phyloP scores from a whole-genome alignment of 2,113 vertebrate species.

The Arvicanthis niloticus region DNA sequence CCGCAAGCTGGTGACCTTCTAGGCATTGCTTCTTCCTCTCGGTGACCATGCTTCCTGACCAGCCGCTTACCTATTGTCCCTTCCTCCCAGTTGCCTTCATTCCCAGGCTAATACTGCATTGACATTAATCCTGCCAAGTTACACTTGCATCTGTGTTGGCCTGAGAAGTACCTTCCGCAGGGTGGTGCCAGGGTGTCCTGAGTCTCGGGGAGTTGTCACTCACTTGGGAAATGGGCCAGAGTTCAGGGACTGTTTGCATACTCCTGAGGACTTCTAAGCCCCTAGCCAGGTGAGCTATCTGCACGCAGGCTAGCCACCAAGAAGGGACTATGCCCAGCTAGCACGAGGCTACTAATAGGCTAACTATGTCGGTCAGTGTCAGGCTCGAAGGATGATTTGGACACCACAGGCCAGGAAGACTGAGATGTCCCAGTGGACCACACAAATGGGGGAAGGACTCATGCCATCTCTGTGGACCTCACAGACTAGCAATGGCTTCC shows the following conservation, averaged over 20 bases:
- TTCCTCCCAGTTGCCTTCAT: background rate
- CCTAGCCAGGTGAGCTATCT: background rate
- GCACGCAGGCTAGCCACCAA: background rate
- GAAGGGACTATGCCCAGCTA: background rate
- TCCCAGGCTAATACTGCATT: background rate
- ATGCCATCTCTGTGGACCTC: background rate
- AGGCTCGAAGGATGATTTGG: background rate
- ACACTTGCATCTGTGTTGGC: slow-evolving; percentile 24
- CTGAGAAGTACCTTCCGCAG: background rate
- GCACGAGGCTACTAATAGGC: background rate
- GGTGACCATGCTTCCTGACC: background rate
- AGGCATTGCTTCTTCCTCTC: background rate
- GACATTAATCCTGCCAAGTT: slow-evolving; percentile 16
- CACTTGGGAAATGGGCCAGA: slow-evolving; percentile 53
- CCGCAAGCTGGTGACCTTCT: slow-evolving; percentile 5
- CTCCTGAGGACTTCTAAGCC: slow-evolving; percentile 3
- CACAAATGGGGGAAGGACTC: fast-evolving
- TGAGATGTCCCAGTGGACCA: background rate
- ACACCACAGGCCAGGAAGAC: background rate
- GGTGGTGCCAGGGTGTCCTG: background rate
- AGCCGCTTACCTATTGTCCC: background rate
- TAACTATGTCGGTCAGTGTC: background rate
- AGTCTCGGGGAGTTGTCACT: background rate
- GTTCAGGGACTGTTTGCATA: slow-evolving; percentile 16
- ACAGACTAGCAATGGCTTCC: background rate